Percentiles rank a stretch among this genome's conserved stretches.
phyloP scores from a whole-genome alignment of 2,113 vertebrate genomes.

The Australoheros scitulus region DNA sequence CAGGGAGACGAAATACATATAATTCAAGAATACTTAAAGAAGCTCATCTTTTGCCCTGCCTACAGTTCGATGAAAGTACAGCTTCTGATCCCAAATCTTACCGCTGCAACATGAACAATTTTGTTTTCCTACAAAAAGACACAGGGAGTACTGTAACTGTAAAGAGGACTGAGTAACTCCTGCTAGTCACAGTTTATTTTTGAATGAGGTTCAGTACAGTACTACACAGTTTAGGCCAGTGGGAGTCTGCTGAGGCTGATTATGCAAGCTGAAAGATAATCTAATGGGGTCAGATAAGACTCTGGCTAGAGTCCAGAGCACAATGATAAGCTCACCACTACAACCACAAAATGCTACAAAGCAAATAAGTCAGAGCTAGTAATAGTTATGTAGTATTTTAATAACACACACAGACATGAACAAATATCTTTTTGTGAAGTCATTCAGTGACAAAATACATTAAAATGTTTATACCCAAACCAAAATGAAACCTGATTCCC shows the following conservation, averaged over 20 bases:
- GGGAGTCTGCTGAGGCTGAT: conserved; percentile 50
- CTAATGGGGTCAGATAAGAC: conserved; percentile 66
- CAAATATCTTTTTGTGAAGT: not conserved
- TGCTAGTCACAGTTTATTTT: conserved; percentile 7
- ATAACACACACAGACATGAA: not conserved
- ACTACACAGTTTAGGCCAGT: conserved; percentile 45
- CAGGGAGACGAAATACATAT: not conserved
- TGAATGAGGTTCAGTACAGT: conserved; percentile 20
- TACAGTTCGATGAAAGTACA: conserved; percentile 3
- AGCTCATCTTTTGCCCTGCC: not conserved
- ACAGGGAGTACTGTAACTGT: not conserved
- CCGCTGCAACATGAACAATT: not conserved
- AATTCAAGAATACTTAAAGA: not conserved
- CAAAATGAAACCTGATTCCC: not conserved
- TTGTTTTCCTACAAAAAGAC: not conserved
- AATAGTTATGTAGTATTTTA: not conserved
- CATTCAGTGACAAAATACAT: not conserved
- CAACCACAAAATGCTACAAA: not conserved
- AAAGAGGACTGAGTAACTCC: not conserved
- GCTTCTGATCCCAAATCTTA: not conserved
- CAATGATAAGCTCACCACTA: conserved; percentile 36
- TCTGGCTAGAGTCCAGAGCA: conserved; percentile 55
- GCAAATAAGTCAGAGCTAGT: conserved; percentile 8
- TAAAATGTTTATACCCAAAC: not conserved
- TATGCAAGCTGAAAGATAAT: conserved; percentile 61